Percentiles rank a stretch among this genome's conserved stretches.
Evolutionary conservation across 1,140 invertebrate genomes (phyloP).

Genomic region (Bombus difficillimus): DNA sequence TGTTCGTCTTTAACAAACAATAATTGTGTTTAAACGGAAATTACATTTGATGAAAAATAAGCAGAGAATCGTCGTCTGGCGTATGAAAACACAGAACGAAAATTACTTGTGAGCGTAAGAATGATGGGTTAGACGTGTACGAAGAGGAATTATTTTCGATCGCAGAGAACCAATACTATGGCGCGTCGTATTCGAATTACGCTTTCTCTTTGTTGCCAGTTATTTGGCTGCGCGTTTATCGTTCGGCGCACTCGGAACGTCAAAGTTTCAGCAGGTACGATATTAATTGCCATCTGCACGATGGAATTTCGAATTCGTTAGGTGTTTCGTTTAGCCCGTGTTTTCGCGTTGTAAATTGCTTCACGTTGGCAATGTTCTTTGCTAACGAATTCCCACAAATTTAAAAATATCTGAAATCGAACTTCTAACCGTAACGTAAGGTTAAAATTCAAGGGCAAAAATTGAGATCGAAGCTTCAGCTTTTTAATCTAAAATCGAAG

Average conservation of each 20-base stretch:
- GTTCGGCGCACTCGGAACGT: neutral
- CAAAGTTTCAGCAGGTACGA: neutral
- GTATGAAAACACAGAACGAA: neutral
- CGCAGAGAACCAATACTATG: neutral
- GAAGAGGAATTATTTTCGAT: neutral
- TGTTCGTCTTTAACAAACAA: no score
- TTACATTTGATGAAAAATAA: neutral
- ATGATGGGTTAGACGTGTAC: neutral
- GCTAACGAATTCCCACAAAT: no score
- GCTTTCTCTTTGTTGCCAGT: constrained; percentile 12
- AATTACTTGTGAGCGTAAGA: no score
- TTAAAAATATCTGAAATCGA: no score
- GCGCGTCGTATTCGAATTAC: constrained; percentile 14
- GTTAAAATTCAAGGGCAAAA: no score
- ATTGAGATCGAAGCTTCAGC: no score
- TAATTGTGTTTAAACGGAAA: neutral
- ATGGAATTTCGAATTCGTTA: neutral
- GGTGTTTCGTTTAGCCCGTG: neutral
- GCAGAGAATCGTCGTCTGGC: neutral
- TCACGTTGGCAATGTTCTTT: neutral
- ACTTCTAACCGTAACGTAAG: no score
- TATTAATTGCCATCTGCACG: constrained; percentile 14
- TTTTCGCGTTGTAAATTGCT: neutral
- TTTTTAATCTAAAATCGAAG: no score
- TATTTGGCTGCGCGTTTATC: neutral